Percentiles rank a stretch among this genome's conserved stretches.
Evolutionary conservation across 2,888 invertebrate genomes (phyloP).

Genomic region (Didymodactylos carnosus): DNA sequence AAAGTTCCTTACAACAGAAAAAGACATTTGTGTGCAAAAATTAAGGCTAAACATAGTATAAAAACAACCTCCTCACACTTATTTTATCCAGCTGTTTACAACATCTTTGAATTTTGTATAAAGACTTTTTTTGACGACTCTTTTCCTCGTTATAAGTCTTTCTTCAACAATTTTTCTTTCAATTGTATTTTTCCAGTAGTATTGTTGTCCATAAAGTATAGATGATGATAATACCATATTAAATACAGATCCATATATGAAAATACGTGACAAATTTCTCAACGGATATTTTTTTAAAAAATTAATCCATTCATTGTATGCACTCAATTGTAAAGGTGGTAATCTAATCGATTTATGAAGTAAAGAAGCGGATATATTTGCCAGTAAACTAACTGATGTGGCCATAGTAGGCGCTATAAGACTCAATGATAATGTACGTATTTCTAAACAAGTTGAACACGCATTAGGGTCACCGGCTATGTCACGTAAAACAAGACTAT

Average conservation of each 20-base stretch:
- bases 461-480: neutral
- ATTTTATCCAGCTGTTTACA: no score
- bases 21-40: neutral
- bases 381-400: neutral
- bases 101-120: no score
- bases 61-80: neutral
- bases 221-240: neutral
- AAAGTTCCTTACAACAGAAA: no score
- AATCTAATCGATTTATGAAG: neutral
- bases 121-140: no score
- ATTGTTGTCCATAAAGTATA: neutral
- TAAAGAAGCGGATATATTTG: neutral
- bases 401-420: neutral
- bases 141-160: neutral
- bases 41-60: neutral
- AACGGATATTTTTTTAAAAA: neutral
- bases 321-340: neutral
- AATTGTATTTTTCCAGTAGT: neutral
- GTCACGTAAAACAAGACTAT: neutral
- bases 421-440: neutral
- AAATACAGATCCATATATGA: neutral
- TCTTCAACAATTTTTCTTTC: neutral
- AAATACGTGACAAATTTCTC: neutral
- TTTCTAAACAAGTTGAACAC: neutral
- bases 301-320: neutral